phyloP scores from a whole-genome alignment of 2,888 invertebrate genomes.

The Congeria kusceri region DNA sequence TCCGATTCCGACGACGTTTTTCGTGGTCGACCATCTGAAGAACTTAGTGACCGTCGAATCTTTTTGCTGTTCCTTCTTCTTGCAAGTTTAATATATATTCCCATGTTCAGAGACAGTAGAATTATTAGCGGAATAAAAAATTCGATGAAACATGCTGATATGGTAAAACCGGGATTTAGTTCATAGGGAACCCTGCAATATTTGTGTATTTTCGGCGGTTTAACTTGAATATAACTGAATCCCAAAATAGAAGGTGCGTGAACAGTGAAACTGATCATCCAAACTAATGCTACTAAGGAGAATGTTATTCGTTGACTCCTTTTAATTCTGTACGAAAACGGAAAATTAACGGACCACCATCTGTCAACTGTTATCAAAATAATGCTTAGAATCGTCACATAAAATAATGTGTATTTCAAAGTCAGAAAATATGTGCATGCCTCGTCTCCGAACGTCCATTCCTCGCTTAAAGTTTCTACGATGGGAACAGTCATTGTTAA shows the following conservation, averaged over 20 bases:
- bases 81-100: slow-evolving; percentile 76
- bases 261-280: slow-evolving; percentile 72
- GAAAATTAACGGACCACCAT: slow-evolving; percentile 80
- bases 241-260: slow-evolving; percentile 71
- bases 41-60: slow-evolving; percentile 77
- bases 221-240: slow-evolving; percentile 65
- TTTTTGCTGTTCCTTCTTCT: slow-evolving; percentile 75
- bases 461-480: slow-evolving; percentile 67
- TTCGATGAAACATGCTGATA: slow-evolving; percentile 66
- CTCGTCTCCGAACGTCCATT: slow-evolving; percentile 59
- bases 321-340: slow-evolving; percentile 77
- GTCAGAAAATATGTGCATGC: slow-evolving; percentile 70
- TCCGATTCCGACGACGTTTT: slow-evolving; percentile 70
- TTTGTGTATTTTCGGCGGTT: slow-evolving; percentile 23
- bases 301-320: slow-evolving; percentile 71
- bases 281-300: slow-evolving; percentile 64
- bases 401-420: slow-evolving; percentile 70
- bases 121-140: slow-evolving; percentile 73
- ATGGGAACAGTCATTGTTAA: slow-evolving; percentile 74
- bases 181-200: slow-evolving; percentile 66
- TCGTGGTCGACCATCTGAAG: slow-evolving; percentile 69
- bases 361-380: slow-evolving; percentile 78
- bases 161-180: slow-evolving; percentile 64
- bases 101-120: slow-evolving; percentile 73
- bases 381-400: slow-evolving; percentile 77